Base-by-base conservation (phyloP, 2,888 invertebrate species). In the Plemyria rubiginata region DNA sequence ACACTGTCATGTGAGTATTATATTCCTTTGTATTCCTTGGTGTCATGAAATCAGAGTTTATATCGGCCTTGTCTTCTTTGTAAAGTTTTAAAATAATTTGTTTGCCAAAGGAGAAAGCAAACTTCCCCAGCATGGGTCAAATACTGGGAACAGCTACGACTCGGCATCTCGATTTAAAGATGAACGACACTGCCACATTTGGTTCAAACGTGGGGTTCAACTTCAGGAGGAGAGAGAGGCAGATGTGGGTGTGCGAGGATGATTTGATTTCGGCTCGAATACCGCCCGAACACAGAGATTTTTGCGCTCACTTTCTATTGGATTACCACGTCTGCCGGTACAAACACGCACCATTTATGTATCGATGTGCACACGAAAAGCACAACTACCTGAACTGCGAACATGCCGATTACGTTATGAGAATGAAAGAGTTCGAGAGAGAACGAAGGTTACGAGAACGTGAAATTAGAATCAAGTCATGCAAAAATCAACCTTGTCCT, bases 231-330 rank as follows among this genome's bases (percentile, higher is more conserved):
- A 94, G 95, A 84, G 90, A 94, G 82, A 94, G 97, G 86, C 94
- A 95, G 56, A 95, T 96, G 95, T 83, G 94, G 29, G 96, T 95
- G 0, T 94, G 95, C 1, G 85, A 94, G 60, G 95, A 94, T 49
- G 95, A 97, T 81, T 93, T 98, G 92, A 92, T 93, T 72, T 96
- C 97, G 0, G 96, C 96, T 0, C 95, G 95, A 78, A 82, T 98
- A 41, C 95, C 95, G 0, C 77, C 93, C 0, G 81, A 94, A 11
- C 90, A 94, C 54, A 93, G 98, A 55, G 98, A 98, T 82, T 98
- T 96, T 80, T 98, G 98, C 87, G 96, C 97, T 7, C 96, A 98
- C 81, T 80, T 92, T 32, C 90, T 95, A 38, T 77, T 98, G 11
- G 91, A 95, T 38, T 95, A 95, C 73, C 88, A 94, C 67, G 87